Evolutionary conservation across 2,797 vertebrate species (phyloP).

Genomic region (Chrosomus eos): DNA sequence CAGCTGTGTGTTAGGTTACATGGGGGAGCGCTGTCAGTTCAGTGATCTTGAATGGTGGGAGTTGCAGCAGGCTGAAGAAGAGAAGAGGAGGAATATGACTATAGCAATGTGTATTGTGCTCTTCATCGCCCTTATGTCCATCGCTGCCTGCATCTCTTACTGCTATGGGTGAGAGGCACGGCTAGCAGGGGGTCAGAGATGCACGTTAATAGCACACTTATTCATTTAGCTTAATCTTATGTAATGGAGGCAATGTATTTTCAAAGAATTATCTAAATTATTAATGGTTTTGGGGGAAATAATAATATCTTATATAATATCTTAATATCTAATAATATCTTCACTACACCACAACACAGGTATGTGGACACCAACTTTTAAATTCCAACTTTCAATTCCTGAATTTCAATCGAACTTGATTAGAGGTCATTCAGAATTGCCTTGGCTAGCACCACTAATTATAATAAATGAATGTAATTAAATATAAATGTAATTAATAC

Average conservation of each 20-base stretch:
- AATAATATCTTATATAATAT: no score
- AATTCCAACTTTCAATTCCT: not conserved
- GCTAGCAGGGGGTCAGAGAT: not conserved
- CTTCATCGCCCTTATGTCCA: constrained; percentile 78
- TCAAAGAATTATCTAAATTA: not conserved
- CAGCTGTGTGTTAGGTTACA: constrained; percentile 85
- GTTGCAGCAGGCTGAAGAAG: constrained; percentile 75
- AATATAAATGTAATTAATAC: not conserved
- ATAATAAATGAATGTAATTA: not conserved
- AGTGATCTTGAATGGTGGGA: constrained; percentile 91
- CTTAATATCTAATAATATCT: no score
- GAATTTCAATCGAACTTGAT: not conserved
- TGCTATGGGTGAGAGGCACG: constrained; percentile 79
- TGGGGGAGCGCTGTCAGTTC: constrained; percentile 92
- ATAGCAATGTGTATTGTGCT: constrained; percentile 70
- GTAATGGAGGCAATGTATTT: not conserved
- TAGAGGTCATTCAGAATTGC: not conserved
- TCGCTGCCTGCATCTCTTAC: constrained; percentile 75
- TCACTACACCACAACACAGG: not conserved
- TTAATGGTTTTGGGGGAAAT: not conserved
- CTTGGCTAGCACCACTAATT: not conserved
- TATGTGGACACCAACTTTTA: not conserved
- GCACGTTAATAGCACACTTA: not conserved
- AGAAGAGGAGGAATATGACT: constrained; percentile 77
- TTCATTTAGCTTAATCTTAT: not conserved